Conservation (phyloP, 2,113 vertebrate species). For the Dromaius novaehollandiae region DNA sequence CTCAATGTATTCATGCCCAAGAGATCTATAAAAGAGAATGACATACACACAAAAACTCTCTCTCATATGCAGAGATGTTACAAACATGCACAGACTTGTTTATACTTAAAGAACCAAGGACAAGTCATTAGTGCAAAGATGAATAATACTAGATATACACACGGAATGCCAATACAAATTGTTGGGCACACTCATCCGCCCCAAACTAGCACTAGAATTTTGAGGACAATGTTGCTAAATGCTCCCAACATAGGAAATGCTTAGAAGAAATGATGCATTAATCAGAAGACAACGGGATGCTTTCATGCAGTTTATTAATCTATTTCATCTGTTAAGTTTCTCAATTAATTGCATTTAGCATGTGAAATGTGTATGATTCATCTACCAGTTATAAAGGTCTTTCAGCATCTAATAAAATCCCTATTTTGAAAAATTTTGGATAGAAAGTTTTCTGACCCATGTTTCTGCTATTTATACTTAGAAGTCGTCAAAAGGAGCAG, state of each 20-base stretch:
- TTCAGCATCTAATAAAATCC: background rate
- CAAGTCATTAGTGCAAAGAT: background rate
- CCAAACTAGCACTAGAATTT: background rate
- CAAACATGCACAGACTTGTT: background rate
- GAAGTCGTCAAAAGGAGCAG: background rate
- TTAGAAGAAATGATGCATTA: background rate
- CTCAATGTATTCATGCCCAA: background rate
- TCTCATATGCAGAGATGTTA: background rate
- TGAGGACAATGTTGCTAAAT: background rate
- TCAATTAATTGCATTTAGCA: background rate
- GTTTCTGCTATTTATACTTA: background rate
- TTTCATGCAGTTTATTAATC: background rate
- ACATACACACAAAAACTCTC: accelerated
- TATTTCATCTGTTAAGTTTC: background rate
- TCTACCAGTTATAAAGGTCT: background rate
- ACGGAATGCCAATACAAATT: background rate
- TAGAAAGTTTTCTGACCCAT: background rate
- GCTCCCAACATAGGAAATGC: background rate
- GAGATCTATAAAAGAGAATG: background rate
- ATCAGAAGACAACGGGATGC: background rate
- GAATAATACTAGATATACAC: background rate
- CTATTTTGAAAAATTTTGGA: background rate
- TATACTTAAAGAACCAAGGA: background rate
- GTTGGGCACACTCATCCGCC: background rate
- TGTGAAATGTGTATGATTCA: background rate